Evolutionary conservation across 2,113 vertebrate genomes (phyloP).

Genomic region (Sisor rabdophorus): DNA sequence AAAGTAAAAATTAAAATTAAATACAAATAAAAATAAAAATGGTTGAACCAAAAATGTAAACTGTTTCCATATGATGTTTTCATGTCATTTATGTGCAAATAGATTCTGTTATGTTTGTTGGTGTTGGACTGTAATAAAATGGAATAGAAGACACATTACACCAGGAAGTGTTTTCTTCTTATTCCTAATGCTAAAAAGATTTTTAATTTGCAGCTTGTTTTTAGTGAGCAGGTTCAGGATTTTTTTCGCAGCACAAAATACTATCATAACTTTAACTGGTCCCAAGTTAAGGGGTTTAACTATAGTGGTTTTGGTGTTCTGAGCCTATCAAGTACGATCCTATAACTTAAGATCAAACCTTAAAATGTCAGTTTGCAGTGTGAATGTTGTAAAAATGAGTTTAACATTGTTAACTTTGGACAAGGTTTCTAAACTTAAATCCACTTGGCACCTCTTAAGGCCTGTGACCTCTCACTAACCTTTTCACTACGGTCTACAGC

Average conservation of each 20-base stretch:
- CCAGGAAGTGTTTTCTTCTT: background rate
- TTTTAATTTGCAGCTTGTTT: background rate
- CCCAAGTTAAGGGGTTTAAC: background rate
- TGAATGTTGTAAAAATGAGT: constrained; percentile 31
- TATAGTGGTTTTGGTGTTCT: background rate
- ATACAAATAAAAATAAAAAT: constrained; percentile 4
- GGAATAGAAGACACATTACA: background rate
- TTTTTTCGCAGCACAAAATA: too few species aligned
- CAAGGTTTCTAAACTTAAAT: constrained; percentile 44
- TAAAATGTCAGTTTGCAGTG: constrained; percentile 27
- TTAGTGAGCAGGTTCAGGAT: background rate
- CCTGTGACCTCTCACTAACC: constrained; percentile 54
- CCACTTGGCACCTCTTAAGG: constrained; percentile 51
- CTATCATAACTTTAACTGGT: background rate
- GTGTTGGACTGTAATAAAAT: background rate
- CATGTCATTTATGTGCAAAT: background rate
- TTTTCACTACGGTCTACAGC: constrained; percentile 34
- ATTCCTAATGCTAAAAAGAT: background rate
- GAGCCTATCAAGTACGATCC: too few species aligned
- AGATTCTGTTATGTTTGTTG: background rate
- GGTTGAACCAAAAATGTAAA: background rate
- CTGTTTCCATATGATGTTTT: background rate
- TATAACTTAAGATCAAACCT: constrained; percentile 32
- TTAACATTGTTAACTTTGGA: constrained; percentile 37
- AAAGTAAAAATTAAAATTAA: background rate